phyloP scores from a whole-genome alignment of 1,140 invertebrate genomes.

The Camponotus floridanus region DNA sequence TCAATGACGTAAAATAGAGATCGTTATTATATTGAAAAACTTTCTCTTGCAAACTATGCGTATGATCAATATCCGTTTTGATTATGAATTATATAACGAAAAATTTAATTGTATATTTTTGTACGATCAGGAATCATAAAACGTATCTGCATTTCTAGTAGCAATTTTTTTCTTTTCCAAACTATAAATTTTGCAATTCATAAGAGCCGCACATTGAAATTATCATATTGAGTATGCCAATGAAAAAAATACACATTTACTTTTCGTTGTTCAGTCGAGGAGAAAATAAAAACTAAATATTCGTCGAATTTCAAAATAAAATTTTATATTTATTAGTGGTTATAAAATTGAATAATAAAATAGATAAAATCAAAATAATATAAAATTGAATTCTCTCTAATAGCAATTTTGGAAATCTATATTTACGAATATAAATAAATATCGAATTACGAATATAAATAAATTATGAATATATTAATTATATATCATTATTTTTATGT shows the following conservation, averaged over 20 bases:
- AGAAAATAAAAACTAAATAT: slow-evolving; percentile 1
- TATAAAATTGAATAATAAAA: neutral
- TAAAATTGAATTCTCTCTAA: neutral
- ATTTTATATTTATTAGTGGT: neutral
- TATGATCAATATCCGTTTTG: neutral
- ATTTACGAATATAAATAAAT: too few relatives aligned
- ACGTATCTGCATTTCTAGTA: neutral
- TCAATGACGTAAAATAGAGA: neutral
- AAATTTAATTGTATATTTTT: neutral
- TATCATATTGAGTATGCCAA: neutral
- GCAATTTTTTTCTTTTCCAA: neutral
- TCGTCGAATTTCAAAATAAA: neutral
- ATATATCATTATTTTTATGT: slow-evolving; percentile 1
- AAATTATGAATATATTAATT: neutral
- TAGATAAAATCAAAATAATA: neutral
- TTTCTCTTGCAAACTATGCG: neutral
- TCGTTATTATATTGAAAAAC: neutral
- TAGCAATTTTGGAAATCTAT: neutral
- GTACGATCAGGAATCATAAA: neutral
- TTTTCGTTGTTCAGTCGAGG: neutral
- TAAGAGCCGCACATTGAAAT: neutral
- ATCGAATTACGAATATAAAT: neutral
- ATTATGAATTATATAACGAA: neutral
- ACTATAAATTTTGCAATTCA: neutral
- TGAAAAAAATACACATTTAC: neutral